Evolutionary conservation across 2,797 vertebrate species (phyloP).

Genomic region (Hemibagrus guttatus): DNA sequence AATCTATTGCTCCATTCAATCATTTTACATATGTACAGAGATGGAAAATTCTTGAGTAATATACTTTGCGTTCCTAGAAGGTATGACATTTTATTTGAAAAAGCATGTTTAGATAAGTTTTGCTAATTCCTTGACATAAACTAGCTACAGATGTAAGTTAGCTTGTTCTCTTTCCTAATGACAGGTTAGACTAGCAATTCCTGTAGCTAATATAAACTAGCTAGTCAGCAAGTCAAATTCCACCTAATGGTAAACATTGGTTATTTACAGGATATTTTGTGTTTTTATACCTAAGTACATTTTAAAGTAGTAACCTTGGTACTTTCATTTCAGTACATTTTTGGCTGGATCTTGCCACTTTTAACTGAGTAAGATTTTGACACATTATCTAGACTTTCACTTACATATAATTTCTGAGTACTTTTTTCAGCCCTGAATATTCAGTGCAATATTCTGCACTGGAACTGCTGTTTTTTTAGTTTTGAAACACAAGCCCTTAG

Average conservation of each 20-base stretch:
- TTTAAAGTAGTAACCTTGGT: not conserved
- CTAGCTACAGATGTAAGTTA: not conserved
- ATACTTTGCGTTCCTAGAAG: not conserved
- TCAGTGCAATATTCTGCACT: not conserved
- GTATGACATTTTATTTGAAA: not conserved
- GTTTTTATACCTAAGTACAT: not conserved
- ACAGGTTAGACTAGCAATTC: not conserved
- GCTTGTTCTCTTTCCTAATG: not conserved
- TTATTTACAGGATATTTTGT: slow-evolving; percentile 6
- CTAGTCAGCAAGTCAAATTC: not conserved
- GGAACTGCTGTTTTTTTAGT: not conserved
- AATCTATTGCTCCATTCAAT: not conserved
- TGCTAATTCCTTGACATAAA: not conserved
- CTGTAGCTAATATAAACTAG: not conserved
- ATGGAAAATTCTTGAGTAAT: not conserved
- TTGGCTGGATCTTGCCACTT: not conserved
- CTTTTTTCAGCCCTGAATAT: not conserved
- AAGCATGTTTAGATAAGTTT: not conserved
- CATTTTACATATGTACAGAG: not conserved
- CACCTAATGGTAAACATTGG: not conserved
- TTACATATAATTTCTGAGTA: not conserved
- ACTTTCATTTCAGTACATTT: not conserved
- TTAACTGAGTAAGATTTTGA: not conserved
- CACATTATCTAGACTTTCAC: not conserved
- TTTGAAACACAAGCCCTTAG: not conserved